Evolutionary conservation across 2,888 invertebrate species (phyloP).

Genomic region (Blastobasis adustella): DNA sequence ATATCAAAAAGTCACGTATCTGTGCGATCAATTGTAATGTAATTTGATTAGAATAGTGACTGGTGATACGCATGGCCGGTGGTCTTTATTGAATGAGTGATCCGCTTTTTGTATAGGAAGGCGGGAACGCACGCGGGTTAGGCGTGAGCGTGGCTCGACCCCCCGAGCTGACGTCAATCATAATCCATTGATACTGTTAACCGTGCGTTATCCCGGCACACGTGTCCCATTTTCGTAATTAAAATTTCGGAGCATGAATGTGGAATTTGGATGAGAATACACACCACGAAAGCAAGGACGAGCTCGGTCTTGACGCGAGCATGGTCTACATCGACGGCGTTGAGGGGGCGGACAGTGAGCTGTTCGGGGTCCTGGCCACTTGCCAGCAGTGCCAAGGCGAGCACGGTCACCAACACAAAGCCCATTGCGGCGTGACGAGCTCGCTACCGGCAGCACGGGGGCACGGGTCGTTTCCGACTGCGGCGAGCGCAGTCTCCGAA

Average conservation of each 20-base stretch:
- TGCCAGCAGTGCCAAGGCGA: conserved; percentile 27
- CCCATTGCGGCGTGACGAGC: conserved; percentile 28
- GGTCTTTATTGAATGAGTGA: conserved; percentile 18
- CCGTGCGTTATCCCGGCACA: no score
- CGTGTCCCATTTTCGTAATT: no score
- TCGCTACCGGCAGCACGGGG: conserved; percentile 26
- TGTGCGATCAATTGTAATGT: background rate
- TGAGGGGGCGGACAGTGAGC: conserved; percentile 26
- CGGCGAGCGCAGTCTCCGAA: conserved; percentile 47
- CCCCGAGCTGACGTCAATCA: no score
- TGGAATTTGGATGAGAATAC: conserved; percentile 15
- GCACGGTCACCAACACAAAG: conserved; percentile 27
- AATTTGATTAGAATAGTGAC: background rate
- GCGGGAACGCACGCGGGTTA: conserved; percentile 16
- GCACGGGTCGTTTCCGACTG: conserved; percentile 46
- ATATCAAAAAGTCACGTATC: background rate
- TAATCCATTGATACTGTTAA: no score
- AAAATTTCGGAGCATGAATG: no score
- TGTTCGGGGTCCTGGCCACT: conserved; percentile 27
- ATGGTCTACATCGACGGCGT: conserved; percentile 24
- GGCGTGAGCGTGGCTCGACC: conserved; percentile 18
- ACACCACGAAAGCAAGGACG: conserved; percentile 54
- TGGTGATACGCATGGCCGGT: conserved; percentile 7
- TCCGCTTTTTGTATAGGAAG: conserved; percentile 25
- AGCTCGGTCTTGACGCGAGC: conserved; percentile 39